Conservation (phyloP, 2,888 invertebrate species). For the Macaria notata region DNA sequence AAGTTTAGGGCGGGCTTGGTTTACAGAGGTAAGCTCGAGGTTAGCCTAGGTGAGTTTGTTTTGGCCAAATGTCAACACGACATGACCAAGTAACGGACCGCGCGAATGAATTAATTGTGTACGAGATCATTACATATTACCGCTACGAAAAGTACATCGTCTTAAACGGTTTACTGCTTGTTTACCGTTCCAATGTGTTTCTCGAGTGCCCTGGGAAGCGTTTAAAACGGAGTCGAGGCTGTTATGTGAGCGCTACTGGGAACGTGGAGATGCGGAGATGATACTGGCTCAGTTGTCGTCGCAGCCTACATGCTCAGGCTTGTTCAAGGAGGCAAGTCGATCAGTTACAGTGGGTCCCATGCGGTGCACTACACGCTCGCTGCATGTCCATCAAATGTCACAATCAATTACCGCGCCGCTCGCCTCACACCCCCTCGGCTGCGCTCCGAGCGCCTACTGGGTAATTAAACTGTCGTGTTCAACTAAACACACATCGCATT, state of each 20-base stretch:
- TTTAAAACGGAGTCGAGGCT: neutral
- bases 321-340: slow-evolving; percentile 32
- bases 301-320: neutral
- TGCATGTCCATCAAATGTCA: slow-evolving; percentile 76
- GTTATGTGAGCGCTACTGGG: slow-evolving; percentile 2
- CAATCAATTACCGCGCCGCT: slow-evolving; percentile 71
- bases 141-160: slow-evolving; percentile 10
- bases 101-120: slow-evolving; percentile 45
- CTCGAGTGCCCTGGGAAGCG: slow-evolving; percentile 5
- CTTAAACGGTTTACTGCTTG: slow-evolving; percentile 11
- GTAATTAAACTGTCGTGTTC: slow-evolving; percentile 60
- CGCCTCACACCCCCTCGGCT: slow-evolving; percentile 42
- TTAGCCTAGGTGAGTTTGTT: slow-evolving; percentile 70
- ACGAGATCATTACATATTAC: slow-evolving; percentile 19
- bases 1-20: slow-evolving; percentile 77
- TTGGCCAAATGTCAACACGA: slow-evolving; percentile 68
- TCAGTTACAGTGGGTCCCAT: slow-evolving; percentile 48
- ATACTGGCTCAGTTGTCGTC: slow-evolving; percentile 17
- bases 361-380: slow-evolving; percentile 61
- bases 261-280: slow-evolving; percentile 12
- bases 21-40: slow-evolving; percentile 74
- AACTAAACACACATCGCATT: slow-evolving; percentile 30
- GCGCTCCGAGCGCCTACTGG: slow-evolving; percentile 42
- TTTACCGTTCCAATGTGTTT: slow-evolving; percentile 7
- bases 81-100: slow-evolving; percentile 48